These are phyloP conservation scores for Lagria hirta DNA, from an alignment of 2,888 invertebrate genomes.

Conservation along the genomic window DNA sequence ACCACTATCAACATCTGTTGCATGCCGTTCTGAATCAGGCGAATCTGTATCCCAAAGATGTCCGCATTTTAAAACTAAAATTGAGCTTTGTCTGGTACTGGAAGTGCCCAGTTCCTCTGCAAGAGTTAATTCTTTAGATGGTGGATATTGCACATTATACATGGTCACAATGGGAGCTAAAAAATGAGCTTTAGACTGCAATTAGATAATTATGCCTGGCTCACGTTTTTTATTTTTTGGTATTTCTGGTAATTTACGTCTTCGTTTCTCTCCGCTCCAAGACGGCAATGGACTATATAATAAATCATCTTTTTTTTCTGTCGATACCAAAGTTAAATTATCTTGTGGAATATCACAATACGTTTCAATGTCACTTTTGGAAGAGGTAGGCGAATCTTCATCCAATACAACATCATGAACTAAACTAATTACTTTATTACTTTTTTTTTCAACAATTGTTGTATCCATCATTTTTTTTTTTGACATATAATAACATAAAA, in stretches of 20 bases:
- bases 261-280: constrained; percentile 61
- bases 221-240: constrained; percentile 87
- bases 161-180: constrained; percentile 65
- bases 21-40: constrained; percentile 81
- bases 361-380: constrained; percentile 69
- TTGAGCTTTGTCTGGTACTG: constrained; percentile 55
- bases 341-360: constrained; percentile 56
- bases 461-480: no score
- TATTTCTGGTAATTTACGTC: constrained; percentile 86
- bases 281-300: constrained; percentile 31
- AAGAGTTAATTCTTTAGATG: constrained; percentile 67
- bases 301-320: constrained; percentile 45
- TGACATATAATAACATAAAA: no score
- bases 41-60: constrained; percentile 80
- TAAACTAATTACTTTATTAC: constrained; percentile 58
- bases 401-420: constrained; percentile 83
- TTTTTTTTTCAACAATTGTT: no score
- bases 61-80: constrained; percentile 72
- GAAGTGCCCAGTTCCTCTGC: constrained; percentile 67
- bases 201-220: no score
- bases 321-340: constrained; percentile 26
- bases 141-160: constrained; percentile 57
- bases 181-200: no score
- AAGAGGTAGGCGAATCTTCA: constrained; percentile 77
- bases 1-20: constrained; percentile 83